These are phyloP conservation scores for Sinotaia quadrata DNA, from an alignment of 2,888 invertebrate species.

Conservation along the genomic window DNA sequence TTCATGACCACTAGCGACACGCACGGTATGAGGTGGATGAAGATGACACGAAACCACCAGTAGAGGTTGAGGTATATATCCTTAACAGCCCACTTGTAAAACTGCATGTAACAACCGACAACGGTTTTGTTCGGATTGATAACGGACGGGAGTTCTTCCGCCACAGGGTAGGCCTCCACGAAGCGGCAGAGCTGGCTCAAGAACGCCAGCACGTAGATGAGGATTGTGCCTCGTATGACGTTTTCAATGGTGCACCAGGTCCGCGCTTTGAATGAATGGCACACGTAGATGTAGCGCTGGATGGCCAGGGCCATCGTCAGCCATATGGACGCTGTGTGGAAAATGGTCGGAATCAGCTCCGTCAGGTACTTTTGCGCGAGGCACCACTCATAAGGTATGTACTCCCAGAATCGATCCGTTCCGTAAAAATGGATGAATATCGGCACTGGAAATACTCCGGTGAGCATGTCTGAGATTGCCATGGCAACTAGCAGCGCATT, in stretches of 20 bases:
- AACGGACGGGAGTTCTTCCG: constrained; percentile 77
- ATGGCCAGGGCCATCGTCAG: constrained; percentile 90
- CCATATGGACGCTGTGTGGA: constrained; percentile 96
- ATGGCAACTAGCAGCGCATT: constrained; percentile 95
- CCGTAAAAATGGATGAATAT: constrained; percentile 93
- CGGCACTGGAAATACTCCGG: constrained; percentile 74
- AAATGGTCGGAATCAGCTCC: constrained; percentile 74
- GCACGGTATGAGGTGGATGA: constrained; percentile 93
- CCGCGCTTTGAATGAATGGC: constrained; percentile 84
- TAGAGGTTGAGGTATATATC: constrained; percentile 85
- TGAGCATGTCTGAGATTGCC: constrained; percentile 95
- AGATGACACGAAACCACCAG: constrained; percentile 87
- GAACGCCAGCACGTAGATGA: constrained; percentile 85
- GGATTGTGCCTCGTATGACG: constrained; percentile 86
- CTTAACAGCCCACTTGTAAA: constrained; percentile 49
- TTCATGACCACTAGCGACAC: constrained; percentile 90
- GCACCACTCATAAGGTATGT: constrained; percentile 83
- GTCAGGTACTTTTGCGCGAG: constrained; percentile 78
- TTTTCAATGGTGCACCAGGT: constrained; percentile 82
- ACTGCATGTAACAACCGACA: constrained; percentile 46
- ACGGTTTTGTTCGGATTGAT: constrained; percentile 49
- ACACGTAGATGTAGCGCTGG: constrained; percentile 95
- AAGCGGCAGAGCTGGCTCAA: constrained; percentile 88
- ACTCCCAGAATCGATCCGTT: constrained; percentile 88
- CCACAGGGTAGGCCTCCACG: constrained; percentile 80